phyloP scores from a whole-genome alignment of 2,888 invertebrate genomes.

The Cephus pygmeus region DNA sequence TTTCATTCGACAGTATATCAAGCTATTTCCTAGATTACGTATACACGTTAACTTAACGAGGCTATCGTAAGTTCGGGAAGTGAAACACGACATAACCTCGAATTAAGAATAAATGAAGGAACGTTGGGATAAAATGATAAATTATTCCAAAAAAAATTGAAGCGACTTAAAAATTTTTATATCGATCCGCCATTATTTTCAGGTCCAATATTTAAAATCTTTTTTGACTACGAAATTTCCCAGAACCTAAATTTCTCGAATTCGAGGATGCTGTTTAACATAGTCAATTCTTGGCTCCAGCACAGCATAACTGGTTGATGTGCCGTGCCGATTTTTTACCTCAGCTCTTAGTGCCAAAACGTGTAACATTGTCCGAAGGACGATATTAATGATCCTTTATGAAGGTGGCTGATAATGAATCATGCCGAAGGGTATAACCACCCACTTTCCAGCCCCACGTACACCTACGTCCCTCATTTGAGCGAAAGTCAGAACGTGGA shows the following conservation, averaged over 20 bases:
- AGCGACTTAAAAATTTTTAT: background rate
- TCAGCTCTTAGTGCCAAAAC: conserved; percentile 58
- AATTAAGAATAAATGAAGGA: background rate
- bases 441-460: background rate
- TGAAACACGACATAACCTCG: background rate
- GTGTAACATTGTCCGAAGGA: conserved; percentile 56
- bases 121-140: background rate
- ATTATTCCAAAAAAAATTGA: background rate
- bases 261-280: background rate
- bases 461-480: background rate
- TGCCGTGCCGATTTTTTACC: conserved; percentile 38
- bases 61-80: background rate
- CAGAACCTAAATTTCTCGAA: background rate
- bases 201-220: too few species aligned
- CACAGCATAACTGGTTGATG: background rate
- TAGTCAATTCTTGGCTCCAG: background rate
- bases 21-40: background rate
- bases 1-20: conserved; percentile 12
- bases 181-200: background rate
- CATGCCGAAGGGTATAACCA: conserved; percentile 26
- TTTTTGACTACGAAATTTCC: too few species aligned
- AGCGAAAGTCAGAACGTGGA: background rate
- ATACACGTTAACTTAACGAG: background rate
- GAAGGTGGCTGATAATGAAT: conserved; percentile 45
- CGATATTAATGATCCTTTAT: conserved; percentile 61